These are phyloP conservation scores for Brachyistius frenatus DNA, from an alignment of 2,113 vertebrate species.

Conservation along the genomic window DNA sequence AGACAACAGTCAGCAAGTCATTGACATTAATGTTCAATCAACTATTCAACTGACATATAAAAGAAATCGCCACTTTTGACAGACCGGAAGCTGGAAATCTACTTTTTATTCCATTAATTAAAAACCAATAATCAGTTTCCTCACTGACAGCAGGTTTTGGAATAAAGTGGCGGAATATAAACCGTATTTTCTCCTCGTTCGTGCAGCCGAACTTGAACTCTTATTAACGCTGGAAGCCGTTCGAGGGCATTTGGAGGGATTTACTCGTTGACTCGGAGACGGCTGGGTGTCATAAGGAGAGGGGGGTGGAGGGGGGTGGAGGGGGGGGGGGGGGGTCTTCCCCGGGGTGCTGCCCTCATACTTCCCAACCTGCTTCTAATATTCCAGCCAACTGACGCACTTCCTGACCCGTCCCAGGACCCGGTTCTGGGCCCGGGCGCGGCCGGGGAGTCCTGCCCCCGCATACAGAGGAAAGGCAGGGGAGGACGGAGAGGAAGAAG, in stretches of 20 bases:
- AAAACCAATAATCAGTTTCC: neutral
- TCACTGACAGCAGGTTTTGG: neutral
- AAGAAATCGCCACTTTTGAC: too few species aligned
- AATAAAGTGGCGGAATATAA: too few species aligned
- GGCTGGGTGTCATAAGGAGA: slow-evolving; percentile 35
- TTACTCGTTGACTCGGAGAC: slow-evolving; percentile 34
- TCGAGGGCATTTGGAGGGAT: slow-evolving; percentile 14
- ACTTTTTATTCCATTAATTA: neutral
- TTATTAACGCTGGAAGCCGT: slow-evolving; percentile 12
- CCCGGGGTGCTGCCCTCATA: slow-evolving; percentile 45
- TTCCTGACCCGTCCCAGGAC: slow-evolving; percentile 77
- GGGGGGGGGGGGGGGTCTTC: neutral
- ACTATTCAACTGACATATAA: too few species aligned
- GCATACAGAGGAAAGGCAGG: slow-evolving; percentile 65
- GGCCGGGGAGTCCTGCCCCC: slow-evolving; percentile 66
- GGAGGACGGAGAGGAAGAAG: slow-evolving; percentile 53
- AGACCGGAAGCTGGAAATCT: too few species aligned
- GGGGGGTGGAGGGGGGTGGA: neutral
- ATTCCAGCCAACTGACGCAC: slow-evolving; percentile 69
- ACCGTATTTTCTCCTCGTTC: neutral
- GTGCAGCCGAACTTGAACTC: neutral
- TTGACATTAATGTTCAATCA: too few species aligned
- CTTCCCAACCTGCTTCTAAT: slow-evolving; percentile 67
- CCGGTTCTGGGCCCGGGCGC: slow-evolving; percentile 60
- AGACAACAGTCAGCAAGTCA: too few species aligned